These are phyloP conservation scores for Dicaeum eximium DNA, from an alignment of 2,113 vertebrate species.

Conservation along the genomic window DNA sequence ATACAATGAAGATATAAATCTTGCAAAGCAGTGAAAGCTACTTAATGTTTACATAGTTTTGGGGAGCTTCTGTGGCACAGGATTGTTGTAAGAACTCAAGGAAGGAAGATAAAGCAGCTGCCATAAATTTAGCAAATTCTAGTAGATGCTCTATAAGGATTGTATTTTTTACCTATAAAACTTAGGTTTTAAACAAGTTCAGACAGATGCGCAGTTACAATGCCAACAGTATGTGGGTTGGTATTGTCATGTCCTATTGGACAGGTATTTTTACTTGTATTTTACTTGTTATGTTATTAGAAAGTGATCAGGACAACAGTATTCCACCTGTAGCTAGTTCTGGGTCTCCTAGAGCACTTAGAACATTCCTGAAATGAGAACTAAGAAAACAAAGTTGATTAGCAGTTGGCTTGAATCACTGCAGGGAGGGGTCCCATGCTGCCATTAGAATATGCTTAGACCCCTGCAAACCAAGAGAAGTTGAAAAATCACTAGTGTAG, in stretches of 20 bases:
- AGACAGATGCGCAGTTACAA: not conserved
- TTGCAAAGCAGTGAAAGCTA: not conserved
- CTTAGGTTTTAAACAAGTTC: not conserved
- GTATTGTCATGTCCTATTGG: not conserved
- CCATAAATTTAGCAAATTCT: not conserved
- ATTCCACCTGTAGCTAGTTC: not conserved
- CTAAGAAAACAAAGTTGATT: not conserved
- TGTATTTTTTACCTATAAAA: not conserved
- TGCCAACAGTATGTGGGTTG: not conserved
- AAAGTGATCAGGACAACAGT: not conserved
- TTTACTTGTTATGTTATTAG: not conserved
- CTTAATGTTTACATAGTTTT: not conserved
- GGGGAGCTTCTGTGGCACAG: not conserved
- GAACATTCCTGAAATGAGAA: not conserved
- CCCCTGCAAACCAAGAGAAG: not conserved
- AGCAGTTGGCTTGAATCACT: not conserved
- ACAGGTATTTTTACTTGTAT: not conserved
- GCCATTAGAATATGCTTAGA: not conserved
- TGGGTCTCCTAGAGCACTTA: not conserved
- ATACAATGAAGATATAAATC: not conserved
- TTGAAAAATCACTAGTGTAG: not conserved
- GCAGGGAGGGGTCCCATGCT: not conserved
- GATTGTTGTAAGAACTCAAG: not conserved
- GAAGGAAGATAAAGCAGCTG: not conserved
- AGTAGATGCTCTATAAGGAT: not conserved